These are phyloP conservation scores for Probosciger aterrimus DNA, from an alignment of 2,113 vertebrate species.

Conservation along the genomic window DNA sequence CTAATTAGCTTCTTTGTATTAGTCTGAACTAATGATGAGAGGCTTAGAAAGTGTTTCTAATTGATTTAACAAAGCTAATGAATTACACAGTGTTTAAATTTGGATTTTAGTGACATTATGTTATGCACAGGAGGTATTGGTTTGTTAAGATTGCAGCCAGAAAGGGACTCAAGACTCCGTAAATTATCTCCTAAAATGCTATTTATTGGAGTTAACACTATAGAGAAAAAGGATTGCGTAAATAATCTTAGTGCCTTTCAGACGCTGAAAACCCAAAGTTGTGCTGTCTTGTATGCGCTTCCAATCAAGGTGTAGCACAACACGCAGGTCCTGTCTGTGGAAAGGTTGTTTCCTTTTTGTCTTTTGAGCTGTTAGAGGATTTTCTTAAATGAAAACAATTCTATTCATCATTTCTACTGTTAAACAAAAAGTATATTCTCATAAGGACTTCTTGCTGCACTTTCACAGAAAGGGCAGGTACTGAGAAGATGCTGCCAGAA, in stretches of 20 bases:
- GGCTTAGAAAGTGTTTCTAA: not conserved
- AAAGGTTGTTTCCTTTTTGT: not conserved
- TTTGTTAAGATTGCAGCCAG: not conserved
- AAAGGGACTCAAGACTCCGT: not conserved
- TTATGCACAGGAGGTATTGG: not conserved
- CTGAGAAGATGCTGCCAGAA: not conserved
- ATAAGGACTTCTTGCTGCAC: not conserved
- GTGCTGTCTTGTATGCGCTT: not conserved
- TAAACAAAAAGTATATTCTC: not conserved
- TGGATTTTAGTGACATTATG: not conserved
- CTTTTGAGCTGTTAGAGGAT: not conserved
- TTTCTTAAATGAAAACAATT: not conserved
- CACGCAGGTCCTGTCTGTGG: not conserved
- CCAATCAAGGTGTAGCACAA: not conserved
- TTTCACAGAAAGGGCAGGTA: not conserved
- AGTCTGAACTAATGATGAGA: not conserved
- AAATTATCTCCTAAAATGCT: not conserved
- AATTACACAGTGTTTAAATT: not conserved
- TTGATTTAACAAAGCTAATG: not conserved
- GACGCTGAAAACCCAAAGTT: not conserved
- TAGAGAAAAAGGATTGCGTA: not conserved
- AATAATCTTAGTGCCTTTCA: not conserved
- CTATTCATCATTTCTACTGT: not conserved
- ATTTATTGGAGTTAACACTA: not conserved
- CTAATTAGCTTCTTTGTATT: not conserved